Conservation (phyloP, 37 sponge, comb jelly and placozoan genomes). For the Agelas oroides region DNA sequence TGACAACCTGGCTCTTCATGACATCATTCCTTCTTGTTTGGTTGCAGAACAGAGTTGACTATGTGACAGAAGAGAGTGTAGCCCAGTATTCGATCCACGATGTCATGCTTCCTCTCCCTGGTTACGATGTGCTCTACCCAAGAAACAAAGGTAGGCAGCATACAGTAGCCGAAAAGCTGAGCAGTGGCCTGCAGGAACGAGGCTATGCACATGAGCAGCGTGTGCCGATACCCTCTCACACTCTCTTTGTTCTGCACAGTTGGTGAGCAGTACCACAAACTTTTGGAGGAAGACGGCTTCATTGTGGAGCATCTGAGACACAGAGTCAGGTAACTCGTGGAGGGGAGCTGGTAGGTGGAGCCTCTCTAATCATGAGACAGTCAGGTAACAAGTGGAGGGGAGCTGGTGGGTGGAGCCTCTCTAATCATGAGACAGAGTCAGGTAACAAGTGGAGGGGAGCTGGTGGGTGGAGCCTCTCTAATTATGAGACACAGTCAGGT, state of each 20-base stretch:
- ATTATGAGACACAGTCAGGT: conserved; percentile 77
- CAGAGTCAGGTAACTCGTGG: conserved; percentile 73
- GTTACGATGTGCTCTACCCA: conserved; percentile 69
- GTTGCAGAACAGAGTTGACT: conserved; percentile 25
- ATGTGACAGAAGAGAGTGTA: conserved; percentile 64
- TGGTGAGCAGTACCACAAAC: conserved; percentile 47
- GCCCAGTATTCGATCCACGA: conserved; percentile 59
- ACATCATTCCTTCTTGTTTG: background rate
- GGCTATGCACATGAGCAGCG: too few relatives aligned
- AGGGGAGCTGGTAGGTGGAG: too few relatives aligned
- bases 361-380: too few relatives aligned
- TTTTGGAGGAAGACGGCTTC: conserved; percentile 69
- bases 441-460: conserved; percentile 36
- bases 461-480: too few relatives aligned
- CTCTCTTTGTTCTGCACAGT: conserved; percentile 23
- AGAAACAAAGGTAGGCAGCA: conserved; percentile 70
- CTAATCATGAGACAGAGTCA: conserved; percentile 62
- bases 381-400: conserved; percentile 57
- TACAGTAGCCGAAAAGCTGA: too few relatives aligned
- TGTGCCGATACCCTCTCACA: too few relatives aligned
- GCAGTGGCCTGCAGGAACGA: too few relatives aligned
- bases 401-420: conserved; percentile 28
- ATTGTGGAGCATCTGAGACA: conserved; percentile 48
- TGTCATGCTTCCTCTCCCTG: conserved; percentile 85
- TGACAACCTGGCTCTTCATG: too few relatives aligned